Percentiles rank a stretch among this genome's conserved stretches.
Conservation (phyloP, 2,888 invertebrate species). For the Erebia palarica region DNA sequence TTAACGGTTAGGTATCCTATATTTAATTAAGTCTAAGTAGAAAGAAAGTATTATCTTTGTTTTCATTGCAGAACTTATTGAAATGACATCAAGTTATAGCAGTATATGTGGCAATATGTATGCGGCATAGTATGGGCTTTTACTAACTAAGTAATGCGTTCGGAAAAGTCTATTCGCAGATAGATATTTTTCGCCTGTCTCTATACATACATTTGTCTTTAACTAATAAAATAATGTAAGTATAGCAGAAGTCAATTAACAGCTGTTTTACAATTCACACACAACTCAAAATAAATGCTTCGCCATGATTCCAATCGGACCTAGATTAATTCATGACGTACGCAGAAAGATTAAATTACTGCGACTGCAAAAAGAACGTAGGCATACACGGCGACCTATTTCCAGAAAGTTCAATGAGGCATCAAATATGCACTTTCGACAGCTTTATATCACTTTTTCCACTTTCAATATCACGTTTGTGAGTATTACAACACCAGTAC, state of each 20-base stretch:
- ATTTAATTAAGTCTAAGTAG: too few relatives aligned
- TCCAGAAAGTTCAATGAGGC: constrained; percentile 53
- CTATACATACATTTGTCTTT: too few relatives aligned
- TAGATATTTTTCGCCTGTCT: too few relatives aligned
- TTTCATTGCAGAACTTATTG: too few relatives aligned
- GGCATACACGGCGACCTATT: constrained; percentile 56
- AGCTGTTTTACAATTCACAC: not conserved
- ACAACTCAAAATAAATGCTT: not conserved
- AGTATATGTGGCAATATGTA: too few relatives aligned
- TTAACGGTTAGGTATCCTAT: too few relatives aligned
- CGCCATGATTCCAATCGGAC: constrained; percentile 23
- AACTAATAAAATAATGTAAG: too few relatives aligned
- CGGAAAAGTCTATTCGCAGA: too few relatives aligned
- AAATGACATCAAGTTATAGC: too few relatives aligned
- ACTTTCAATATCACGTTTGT: not conserved
- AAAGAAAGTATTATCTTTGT: too few relatives aligned
- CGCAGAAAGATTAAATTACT: constrained; percentile 33
- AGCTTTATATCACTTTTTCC: not conserved
- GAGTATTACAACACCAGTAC: not conserved
- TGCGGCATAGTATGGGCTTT: too few relatives aligned
- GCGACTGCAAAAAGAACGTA: constrained; percentile 23
- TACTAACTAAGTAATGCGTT: too few relatives aligned
- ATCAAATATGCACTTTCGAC: constrained; percentile 32
- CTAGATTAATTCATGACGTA: constrained; percentile 23
- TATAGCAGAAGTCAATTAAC: not conserved